phyloP scores from a whole-genome alignment of 2,113 vertebrate genomes.

The Solea solea region DNA sequence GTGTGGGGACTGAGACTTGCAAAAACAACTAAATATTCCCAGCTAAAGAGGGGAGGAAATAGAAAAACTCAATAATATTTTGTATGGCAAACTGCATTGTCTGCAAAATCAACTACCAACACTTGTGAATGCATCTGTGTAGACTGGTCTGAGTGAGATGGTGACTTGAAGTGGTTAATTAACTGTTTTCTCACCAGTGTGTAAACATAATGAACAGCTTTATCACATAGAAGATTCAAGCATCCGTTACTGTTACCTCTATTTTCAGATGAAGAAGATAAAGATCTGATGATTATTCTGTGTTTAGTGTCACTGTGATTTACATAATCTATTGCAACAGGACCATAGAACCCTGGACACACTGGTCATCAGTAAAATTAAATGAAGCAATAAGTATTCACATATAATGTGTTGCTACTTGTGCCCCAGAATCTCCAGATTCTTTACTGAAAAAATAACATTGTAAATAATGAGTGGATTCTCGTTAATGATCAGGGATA shows the following conservation, averaged over 20 bases:
- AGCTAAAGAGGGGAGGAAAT: constrained; percentile 11
- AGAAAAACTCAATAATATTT: background rate
- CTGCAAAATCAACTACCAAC: background rate
- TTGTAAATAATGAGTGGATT: too few species aligned
- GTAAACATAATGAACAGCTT: background rate
- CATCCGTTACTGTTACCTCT: background rate
- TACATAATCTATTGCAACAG: background rate
- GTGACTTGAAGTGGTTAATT: background rate
- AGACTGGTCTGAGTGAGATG: background rate
- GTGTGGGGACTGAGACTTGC: constrained; percentile 43
- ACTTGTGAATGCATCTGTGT: background rate
- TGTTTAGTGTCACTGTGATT: background rate
- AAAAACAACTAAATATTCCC: constrained; percentile 48
- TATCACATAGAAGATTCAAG: background rate
- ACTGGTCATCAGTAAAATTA: background rate
- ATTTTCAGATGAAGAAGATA: background rate
- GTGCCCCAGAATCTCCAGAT: background rate
- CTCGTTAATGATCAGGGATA: too few species aligned
- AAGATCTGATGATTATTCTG: background rate
- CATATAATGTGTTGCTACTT: background rate
- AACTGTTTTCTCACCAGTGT: constrained; percentile 11
- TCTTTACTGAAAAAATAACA: background rate
- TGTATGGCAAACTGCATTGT: constrained; percentile 9
- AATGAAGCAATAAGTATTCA: background rate
- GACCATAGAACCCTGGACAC: too few species aligned